Conservation (phyloP, 2,113 vertebrate species). For the Mesocricetus auratus region DNA sequence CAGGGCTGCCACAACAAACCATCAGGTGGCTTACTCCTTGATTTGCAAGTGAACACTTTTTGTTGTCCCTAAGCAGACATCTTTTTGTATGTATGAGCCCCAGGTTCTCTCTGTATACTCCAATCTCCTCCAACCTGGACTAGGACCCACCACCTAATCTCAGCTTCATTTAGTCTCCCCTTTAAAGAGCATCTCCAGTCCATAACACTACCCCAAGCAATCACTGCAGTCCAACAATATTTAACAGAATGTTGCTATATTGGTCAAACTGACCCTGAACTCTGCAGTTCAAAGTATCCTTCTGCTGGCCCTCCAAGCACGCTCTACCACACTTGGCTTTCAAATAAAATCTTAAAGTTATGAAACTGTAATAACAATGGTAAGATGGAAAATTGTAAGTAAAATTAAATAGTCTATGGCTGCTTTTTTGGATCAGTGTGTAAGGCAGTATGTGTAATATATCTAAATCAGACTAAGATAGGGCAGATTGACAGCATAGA, state of each 20-base stretch:
- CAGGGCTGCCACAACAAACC: background rate
- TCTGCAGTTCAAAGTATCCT: background rate
- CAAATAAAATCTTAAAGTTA: background rate
- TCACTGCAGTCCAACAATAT: background rate
- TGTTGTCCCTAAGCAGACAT: background rate
- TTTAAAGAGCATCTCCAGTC: background rate
- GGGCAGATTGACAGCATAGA: background rate
- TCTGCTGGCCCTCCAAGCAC: background rate
- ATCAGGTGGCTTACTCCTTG: background rate
- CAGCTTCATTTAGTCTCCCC: background rate
- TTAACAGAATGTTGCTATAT: background rate
- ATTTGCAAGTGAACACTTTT: background rate
- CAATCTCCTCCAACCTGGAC: background rate
- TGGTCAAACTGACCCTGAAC: background rate
- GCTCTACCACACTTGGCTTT: background rate
- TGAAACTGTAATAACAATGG: background rate
- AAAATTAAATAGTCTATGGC: background rate
- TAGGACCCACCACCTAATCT: background rate
- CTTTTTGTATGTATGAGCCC: background rate
- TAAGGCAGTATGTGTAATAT: background rate
- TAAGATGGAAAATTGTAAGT: slow-evolving; percentile 10
- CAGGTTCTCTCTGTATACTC: background rate
- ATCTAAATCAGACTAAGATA: slow-evolving; percentile 11
- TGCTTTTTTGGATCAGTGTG: background rate
- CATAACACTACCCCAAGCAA: background rate